Evolutionary conservation across 2,888 invertebrate species (phyloP).

Genomic region (Zelleria hepariella): DNA sequence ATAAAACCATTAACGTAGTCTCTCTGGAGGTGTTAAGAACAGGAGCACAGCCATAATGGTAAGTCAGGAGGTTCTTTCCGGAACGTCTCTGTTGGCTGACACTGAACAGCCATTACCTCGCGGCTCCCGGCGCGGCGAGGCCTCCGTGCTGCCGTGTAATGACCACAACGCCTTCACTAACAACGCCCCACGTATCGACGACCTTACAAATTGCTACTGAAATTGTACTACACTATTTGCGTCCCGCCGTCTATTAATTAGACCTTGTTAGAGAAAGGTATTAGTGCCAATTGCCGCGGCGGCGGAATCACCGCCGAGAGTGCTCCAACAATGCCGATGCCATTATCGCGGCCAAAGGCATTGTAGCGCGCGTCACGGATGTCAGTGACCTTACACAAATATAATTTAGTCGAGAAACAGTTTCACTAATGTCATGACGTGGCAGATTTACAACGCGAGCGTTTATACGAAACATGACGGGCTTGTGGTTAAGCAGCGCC

Average conservation of each 20-base stretch:
- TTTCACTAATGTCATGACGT: conserved; percentile 28
- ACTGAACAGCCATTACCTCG: background rate
- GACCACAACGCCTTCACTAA: background rate
- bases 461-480: conserved; percentile 44
- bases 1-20: background rate
- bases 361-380: background rate
- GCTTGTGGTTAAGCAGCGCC: conserved; percentile 39
- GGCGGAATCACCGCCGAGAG: background rate
- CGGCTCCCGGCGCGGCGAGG: background rate
- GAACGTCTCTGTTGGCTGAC: background rate
- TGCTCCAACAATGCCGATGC: background rate
- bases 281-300: background rate
- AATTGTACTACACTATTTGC: background rate
- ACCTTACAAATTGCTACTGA: background rate
- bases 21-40: background rate
- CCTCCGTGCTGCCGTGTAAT: background rate
- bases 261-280: background rate
- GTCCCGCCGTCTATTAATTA: background rate
- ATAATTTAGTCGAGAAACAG: conserved; percentile 27
- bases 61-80: background rate
- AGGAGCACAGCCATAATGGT: background rate
- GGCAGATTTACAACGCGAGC: conserved; percentile 37
- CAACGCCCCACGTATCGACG: conserved; percentile 1
- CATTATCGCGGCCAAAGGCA: background rate
- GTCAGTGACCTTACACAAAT: background rate